Evolutionary conservation across 2,888 invertebrate species (phyloP), one percentile per base, ranked within the genome.

Genomic region (Xestobium rufovillosum): DNA sequence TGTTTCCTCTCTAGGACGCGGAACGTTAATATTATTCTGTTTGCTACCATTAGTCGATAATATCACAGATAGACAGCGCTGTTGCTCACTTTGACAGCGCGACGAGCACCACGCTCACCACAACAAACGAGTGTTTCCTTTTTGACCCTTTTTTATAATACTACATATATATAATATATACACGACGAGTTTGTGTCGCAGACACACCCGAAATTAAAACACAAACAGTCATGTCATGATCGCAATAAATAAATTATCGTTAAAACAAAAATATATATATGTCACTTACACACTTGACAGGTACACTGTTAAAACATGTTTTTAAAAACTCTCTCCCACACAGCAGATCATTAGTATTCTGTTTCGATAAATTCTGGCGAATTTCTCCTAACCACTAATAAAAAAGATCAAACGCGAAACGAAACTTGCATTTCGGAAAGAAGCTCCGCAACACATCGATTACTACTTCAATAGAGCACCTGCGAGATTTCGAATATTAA

Each of bases 1-100:
- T 49, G 47, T 51, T 46, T 60, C 58, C 60, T 58, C 61, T 56
- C 55, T 57, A 53, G 55, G 56, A 59, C 61, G 51, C 50, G 56
- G 59, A 52, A 60, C 62, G 61, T 63, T 63, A 59, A 63, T 57
- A 52, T 59, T 58, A 62, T 65, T 64, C 62, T 60, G 39, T 59
- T 51, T 61, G 61, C 64, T 65, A 65, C 64, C 63, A 57, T 65
- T 61, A 62, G 57, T 61, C 57, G 61, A 60, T 65, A 65, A 63
- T 65, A 66, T 66, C 66, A 66, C 66, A 66, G 66, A 64, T 65
- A 59, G 57, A 60, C 56, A 56, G 58, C 53, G 54, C 50, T 56
- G 53, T 50, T 48, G 51, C 48, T 50, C 51, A 46, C 47, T 50
- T 45, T 48, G n/a, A n/a, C n/a, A n/a, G 56, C 58, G 59, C 55